Base-by-base conservation (phyloP, 1,140 invertebrate species). In the Campoletis sonorensis region DNA sequence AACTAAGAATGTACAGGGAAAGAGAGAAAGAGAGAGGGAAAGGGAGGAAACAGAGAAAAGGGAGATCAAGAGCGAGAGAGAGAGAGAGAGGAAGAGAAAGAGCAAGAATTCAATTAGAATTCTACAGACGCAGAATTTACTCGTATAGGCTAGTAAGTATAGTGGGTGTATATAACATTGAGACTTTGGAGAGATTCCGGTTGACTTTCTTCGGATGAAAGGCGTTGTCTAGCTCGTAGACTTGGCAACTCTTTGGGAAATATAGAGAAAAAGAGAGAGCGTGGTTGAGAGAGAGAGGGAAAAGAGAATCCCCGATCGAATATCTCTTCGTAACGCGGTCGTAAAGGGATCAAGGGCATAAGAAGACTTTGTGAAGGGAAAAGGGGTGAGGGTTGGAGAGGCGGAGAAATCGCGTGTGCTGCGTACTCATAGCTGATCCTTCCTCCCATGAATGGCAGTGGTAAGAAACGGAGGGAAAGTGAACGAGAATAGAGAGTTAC, bases 281-380 rank as follows among this genome's bases (percentile, higher is more conserved):
- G 23, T 30, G 61, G 13, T n/a, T n/a, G n/a, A n/a, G 21, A 13
- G 61, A 67, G 21, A 13, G 26, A 5, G 21, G 23, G 4, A 23
- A 67, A 26, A 26, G 61, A 23, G 23, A 23, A 27, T 83, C 80
- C 82, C 86, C 86, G 85, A 87, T 88, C 87, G 84, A 87, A 90
- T 90, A 87, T 75, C 75, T 64, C 75, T 77, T 79, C 85, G 87
- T 87, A 89, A 87, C 86, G 86, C 84, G 83, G 84, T 89, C 89
- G 88, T 90, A 90, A 91, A 90, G 85, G 87, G 86, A 87, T 86
- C 80, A 85, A 85, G 86, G 85, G 85, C 84, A 80, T 81, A 84
- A 88, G 87, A 86, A 88, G 89, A 88, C 88, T 88, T 81, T 61
- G 86, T 86, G 87, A 89, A 89, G 54, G 85, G 84, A 78, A 82